These are phyloP conservation scores for Poecilia velifera DNA, from an alignment of 2,797 vertebrate species.

Conservation along the genomic window DNA sequence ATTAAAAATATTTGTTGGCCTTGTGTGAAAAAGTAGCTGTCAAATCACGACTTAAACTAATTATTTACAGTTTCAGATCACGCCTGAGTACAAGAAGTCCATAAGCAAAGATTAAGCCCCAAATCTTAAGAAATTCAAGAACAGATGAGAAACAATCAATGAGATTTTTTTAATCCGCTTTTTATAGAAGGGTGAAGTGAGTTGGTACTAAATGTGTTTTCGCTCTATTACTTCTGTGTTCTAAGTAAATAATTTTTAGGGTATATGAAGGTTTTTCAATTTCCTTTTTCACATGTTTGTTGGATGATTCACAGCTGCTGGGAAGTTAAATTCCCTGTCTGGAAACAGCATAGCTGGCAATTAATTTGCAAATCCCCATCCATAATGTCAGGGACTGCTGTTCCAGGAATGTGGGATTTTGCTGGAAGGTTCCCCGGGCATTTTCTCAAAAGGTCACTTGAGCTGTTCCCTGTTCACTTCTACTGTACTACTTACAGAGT, in stretches of 20 bases:
- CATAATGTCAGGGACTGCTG: slow-evolving; percentile 57
- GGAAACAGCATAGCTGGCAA: background rate
- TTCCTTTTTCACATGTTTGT: background rate
- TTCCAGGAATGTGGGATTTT: slow-evolving; percentile 52
- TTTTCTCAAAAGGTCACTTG: slow-evolving; percentile 1
- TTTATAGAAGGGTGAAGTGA: background rate
- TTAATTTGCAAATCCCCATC: slow-evolving; percentile 10
- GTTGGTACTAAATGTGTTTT: background rate
- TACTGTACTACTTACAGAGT: background rate
- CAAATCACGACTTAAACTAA: background rate
- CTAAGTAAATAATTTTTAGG: background rate
- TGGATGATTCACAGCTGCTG: background rate
- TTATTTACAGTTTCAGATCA: background rate
- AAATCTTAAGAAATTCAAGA: background rate
- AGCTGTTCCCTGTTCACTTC: background rate
- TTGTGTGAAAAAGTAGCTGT: background rate
- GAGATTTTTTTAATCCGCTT: background rate
- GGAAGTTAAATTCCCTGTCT: background rate
- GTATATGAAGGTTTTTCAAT: background rate
- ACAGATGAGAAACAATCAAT: background rate
- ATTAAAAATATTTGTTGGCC: background rate
- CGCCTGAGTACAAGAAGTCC: background rate
- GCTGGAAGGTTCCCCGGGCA: slow-evolving; percentile 57
- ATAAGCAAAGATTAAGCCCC: background rate
- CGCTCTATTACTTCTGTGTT: background rate